Evolutionary conservation across 2,113 vertebrate genomes (phyloP), one percentile per base, ranked within the genome.

Genomic region (Hydrolagus affinis): DNA sequence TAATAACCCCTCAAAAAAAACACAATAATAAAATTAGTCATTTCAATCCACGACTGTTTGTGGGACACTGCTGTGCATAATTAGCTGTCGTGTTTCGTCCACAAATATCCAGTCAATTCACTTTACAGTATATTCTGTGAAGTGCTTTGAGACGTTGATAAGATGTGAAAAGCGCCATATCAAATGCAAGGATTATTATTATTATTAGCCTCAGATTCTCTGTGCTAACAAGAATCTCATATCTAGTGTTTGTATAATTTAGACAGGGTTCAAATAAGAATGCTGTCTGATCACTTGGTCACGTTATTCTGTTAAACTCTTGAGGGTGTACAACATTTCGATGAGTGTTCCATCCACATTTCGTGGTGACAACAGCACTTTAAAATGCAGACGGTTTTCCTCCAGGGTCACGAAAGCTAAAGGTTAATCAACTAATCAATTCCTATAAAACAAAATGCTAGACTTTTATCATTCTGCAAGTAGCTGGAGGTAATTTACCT

Each of bases 371-470:
- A 83, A 66, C 60, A 8, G 15, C 28, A 28, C 28, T 66, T 64
- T 83, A 83, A 83, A 14, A 66, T 66, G 28, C 60, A 83, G 32
- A 17, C 25, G 19, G 25, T 74, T 88, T 87, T 90, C 80, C 86
- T 86, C 11, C 0, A 88, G 87, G 87, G 85, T 88, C 78, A 78
- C 75, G 88, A 70, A 85, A 90, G 77, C 70, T 85, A 90, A 92
- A 93, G 88, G 89, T 91, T 92, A 94, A 93, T 91, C 88, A 87
- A 86, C 88, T 91, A 91, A 93, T 90, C 87, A 90, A 91, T 90
- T 93, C 89, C 88, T 90, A 87, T 87, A 89, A 91, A 93, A 91
- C 89, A 91, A 44, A 92, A 90, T 86, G 89, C 87, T 87, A 89
- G 87, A 87, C 72, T 88, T 88, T 85, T 64, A 23, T 86, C 85